phyloP scores from a whole-genome alignment of 2,888 invertebrate species.

The Limnephilus marmoratus region DNA sequence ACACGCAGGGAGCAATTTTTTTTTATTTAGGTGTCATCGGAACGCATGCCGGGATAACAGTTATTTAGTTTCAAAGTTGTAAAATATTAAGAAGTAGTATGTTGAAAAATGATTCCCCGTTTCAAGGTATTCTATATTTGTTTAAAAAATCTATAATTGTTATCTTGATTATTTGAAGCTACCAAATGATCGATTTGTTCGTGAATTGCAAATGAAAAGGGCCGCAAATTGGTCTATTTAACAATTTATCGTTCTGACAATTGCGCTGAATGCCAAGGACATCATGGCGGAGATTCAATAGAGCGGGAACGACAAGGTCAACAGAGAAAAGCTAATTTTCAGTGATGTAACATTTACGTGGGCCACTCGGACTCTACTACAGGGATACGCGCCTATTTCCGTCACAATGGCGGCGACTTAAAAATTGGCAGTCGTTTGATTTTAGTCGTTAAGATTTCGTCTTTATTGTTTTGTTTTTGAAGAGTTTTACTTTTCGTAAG shows the following conservation, averaged over 20 bases:
- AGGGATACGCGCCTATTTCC: background rate
- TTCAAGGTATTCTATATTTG: too few species aligned
- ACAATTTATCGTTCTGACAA: background rate
- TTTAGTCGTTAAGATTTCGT: too few species aligned
- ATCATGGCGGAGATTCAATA: background rate
- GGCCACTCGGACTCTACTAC: background rate
- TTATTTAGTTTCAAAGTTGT: too few species aligned
- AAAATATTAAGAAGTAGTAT: too few species aligned
- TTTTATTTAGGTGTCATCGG: too few species aligned
- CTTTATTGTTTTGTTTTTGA: background rate
- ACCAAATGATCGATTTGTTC: background rate
- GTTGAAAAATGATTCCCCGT: too few species aligned
- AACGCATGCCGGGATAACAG: too few species aligned
- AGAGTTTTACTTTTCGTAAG: too few species aligned
- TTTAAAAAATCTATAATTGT: too few species aligned
- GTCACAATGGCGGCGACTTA: background rate
- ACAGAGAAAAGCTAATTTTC: background rate
- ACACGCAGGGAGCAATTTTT: too few species aligned
- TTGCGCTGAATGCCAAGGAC: background rate
- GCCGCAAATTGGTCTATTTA: background rate
- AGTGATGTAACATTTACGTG: slow-evolving; percentile 7
- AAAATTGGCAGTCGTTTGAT: background rate
- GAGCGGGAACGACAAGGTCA: slow-evolving; percentile 24
- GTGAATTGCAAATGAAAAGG: background rate
- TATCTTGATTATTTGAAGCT: background rate